These are phyloP conservation scores for Austrofundulus limnaeus DNA, from an alignment of 2,113 vertebrate genomes.

Conservation along the genomic window DNA sequence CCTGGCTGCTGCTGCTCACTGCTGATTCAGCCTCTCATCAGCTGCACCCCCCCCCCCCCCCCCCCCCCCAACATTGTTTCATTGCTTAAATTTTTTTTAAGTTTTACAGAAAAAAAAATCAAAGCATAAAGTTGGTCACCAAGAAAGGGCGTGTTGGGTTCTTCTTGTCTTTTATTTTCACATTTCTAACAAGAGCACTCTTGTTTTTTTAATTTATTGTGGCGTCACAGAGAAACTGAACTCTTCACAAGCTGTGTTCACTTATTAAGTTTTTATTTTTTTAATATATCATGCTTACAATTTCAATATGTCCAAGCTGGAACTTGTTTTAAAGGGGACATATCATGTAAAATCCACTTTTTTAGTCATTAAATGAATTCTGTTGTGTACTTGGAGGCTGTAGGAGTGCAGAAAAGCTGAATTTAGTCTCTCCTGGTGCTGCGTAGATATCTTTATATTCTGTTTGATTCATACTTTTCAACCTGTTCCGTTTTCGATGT, in stretches of 20 bases:
- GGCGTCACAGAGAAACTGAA: constrained; percentile 22
- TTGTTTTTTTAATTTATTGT: constrained; percentile 17
- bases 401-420: too few species aligned
- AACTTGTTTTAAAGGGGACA: too few species aligned
- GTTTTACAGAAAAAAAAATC: constrained; percentile 10
- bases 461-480: too few species aligned
- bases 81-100: constrained; percentile 23
- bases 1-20: constrained; percentile 69
- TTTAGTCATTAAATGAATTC: too few species aligned
- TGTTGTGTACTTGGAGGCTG: too few species aligned
- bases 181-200: constrained; percentile 25
- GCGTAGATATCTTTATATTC: too few species aligned
- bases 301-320: neutral
- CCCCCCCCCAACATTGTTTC: constrained; percentile 30
- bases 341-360: too few species aligned
- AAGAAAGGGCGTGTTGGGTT: constrained; percentile 25
- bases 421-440: too few species aligned
- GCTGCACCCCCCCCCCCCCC: constrained; percentile 39
- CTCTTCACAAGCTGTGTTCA: constrained; percentile 38
- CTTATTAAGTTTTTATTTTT: constrained; percentile 14
- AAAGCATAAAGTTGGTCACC: constrained; percentile 9
- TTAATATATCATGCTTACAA: constrained; percentile 13
- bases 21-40: constrained; percentile 52
- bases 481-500: too few species aligned
- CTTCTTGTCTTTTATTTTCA: neutral